These are phyloP conservation scores for Nannospalax galili DNA, from an alignment of 2,113 vertebrate species.

Conservation along the genomic window DNA sequence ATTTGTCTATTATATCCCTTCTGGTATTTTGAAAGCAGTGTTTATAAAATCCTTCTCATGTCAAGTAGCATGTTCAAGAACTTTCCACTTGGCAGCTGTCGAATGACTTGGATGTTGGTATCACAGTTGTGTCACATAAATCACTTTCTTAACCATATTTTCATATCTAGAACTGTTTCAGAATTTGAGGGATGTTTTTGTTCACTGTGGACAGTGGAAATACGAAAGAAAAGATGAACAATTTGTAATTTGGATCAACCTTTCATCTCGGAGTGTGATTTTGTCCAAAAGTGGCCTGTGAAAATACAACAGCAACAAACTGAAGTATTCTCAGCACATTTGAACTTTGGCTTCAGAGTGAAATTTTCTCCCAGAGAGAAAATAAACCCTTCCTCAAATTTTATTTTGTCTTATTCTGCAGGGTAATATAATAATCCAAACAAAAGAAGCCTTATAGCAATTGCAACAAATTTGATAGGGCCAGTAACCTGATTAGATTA, in stretches of 20 bases:
- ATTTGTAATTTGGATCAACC: neutral
- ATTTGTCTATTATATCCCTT: neutral
- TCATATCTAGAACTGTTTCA: constrained; percentile 9
- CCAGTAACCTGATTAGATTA: neutral
- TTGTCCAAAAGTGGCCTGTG: neutral
- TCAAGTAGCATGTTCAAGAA: neutral
- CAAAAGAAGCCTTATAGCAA: neutral
- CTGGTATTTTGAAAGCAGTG: neutral
- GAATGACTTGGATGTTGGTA: neutral
- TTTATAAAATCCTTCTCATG: neutral
- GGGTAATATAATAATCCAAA: neutral
- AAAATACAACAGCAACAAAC: neutral
- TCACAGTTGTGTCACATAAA: neutral
- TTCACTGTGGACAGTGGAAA: neutral
- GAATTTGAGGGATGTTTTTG: neutral
- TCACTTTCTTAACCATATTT: constrained; percentile 16
- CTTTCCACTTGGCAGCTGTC: neutral
- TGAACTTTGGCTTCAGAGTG: neutral
- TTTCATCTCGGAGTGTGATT: constrained; percentile 19
- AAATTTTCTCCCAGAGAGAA: neutral
- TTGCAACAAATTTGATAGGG: neutral
- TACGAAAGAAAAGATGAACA: neutral
- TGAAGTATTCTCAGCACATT: neutral
- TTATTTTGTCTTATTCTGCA: neutral
- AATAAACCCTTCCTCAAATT: neutral